Evolutionary conservation across 2,113 vertebrate genomes (phyloP), one percentile per base, ranked within the genome.

Genomic region (Amphilophus citrinellus): DNA sequence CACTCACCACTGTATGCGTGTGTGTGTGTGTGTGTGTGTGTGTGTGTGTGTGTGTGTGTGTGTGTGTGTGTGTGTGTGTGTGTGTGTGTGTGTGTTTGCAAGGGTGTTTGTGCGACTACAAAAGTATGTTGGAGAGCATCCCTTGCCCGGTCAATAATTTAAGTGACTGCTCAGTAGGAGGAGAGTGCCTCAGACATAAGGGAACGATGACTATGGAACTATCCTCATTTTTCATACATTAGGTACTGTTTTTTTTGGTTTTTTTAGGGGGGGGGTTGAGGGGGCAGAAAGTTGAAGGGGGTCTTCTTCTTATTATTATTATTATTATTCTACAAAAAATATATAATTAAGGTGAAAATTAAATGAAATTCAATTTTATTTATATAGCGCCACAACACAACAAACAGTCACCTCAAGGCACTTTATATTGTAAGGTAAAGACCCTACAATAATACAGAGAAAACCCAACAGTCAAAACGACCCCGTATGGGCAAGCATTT

Each of bases 91-190:
- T 22, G 24, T 2, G 44, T 47, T 35, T 17, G 2, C 39, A 61
- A 3, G 37, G 32, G 78, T 76, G 68, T 86, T 66, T 76, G 76
- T 73, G 77, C 27, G 57, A 11, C 66, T 62, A 73, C 8, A 37
- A 59, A 71, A 61, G 61, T 83, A 58, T 79, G 59, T 59, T 35
- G 27, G 57, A 84, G 42, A 82, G 73, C 57, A 60, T 86, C 84
- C 75, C 76, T 65, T 6, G 10, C 65, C 83, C 77, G 66, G 90
- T 94, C 92, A 94, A 92, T 94, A 92, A 91, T 91, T 94, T 91
- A 92, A 85, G 80, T 85, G 47, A 37, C 83, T 85, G 57, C 75
- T 80, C 60, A 77, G 77, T 59, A 35, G 68, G 47, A 86, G 60
- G 50, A 85, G 76, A 86, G 77, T 60, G 42, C 58, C 63, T 61